Evolutionary conservation across 2,113 vertebrate species (phyloP).

Genomic region (Aegotheles bennettii): DNA sequence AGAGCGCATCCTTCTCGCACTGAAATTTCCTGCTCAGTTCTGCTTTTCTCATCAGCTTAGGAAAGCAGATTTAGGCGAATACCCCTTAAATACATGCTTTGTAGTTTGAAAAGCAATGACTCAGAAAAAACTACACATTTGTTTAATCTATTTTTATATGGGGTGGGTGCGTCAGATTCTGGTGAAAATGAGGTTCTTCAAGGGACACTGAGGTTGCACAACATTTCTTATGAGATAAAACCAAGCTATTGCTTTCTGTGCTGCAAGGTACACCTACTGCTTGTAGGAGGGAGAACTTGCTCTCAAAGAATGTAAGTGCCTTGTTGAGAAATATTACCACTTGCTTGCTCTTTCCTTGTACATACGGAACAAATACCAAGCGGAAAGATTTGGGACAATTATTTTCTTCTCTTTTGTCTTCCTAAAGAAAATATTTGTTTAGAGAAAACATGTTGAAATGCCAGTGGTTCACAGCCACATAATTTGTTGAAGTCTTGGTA

Average conservation of each 20-base stretch:
- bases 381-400: background rate
- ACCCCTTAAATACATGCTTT: background rate
- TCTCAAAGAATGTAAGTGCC: background rate
- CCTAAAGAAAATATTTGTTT: background rate
- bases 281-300: background rate
- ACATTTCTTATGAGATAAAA: background rate
- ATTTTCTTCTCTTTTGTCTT: background rate
- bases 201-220: background rate
- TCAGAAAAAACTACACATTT: constrained; percentile 33
- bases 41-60: background rate
- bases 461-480: background rate
- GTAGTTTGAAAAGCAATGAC: background rate
- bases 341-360: background rate
- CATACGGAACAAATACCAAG: background rate
- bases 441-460: background rate
- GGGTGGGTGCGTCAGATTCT: background rate
- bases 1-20: background rate
- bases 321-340: background rate
- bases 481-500: background rate
- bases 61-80: background rate
- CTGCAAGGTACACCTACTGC: background rate
- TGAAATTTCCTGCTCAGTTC: background rate
- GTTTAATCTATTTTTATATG: constrained; percentile 21
- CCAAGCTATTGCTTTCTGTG: background rate
- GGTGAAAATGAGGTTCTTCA: background rate